Conservation (phyloP, 2,113 vertebrate genomes). For the Verasper variegatus region DNA sequence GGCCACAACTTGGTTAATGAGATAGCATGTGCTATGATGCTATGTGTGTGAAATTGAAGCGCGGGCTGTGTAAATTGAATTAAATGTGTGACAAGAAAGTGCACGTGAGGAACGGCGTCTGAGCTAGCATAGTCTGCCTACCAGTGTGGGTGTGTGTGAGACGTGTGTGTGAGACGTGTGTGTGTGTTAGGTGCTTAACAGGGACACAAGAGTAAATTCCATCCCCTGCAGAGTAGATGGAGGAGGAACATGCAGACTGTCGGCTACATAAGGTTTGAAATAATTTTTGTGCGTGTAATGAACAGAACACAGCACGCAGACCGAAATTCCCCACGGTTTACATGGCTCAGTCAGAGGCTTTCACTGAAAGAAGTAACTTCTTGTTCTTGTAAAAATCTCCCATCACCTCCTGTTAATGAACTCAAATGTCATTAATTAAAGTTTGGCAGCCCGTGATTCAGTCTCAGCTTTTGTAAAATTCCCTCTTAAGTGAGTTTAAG, state of each 20-base stretch:
- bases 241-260: conserved; percentile 24
- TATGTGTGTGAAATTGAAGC: conserved; percentile 62
- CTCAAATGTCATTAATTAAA: conserved; percentile 25
- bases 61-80: conserved; percentile 71
- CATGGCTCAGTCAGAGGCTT: conserved; percentile 16
- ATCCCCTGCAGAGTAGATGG: conserved; percentile 33
- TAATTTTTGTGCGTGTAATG: conserved; percentile 17
- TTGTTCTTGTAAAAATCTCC: conserved; percentile 5
- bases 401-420: conserved; percentile 16
- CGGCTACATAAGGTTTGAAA: conserved; percentile 23
- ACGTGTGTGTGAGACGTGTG: conserved; percentile 17
- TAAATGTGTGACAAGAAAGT: conserved; percentile 66
- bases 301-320: conserved; percentile 9
- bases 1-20: conserved; percentile 69
- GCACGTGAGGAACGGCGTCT: conserved; percentile 35
- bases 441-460: neutral
- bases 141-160: conserved; percentile 25
- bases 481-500: neutral
- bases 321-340: conserved; percentile 15
- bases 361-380: conserved; percentile 14
- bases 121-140: conserved; percentile 6
- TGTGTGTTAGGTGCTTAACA: conserved; percentile 45
- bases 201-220: conserved; percentile 40
- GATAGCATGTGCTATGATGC: conserved; percentile 67
- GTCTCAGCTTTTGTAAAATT: neutral